phyloP scores from a whole-genome alignment of 92 coral and sea anemone species.

The Epizoanthus ramosus region DNA sequence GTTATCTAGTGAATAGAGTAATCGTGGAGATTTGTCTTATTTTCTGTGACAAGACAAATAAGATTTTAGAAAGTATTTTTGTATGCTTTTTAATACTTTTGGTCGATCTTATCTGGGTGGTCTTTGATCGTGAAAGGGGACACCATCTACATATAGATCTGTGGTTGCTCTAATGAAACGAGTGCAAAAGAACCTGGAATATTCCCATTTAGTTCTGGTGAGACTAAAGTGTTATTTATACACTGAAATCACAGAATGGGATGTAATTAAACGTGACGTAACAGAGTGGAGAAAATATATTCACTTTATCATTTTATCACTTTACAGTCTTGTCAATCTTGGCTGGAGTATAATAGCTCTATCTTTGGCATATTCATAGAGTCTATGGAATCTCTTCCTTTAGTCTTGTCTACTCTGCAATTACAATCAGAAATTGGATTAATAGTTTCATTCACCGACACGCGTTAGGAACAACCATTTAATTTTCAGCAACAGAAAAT shows the following conservation, averaged over 20 bases:
- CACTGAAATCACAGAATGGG: conserved; percentile 67
- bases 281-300: conserved; percentile 4
- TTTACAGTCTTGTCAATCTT: conserved; percentile 20
- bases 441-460: conserved; percentile 28
- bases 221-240: conserved; percentile 72
- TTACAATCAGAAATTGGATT: conserved; percentile 39
- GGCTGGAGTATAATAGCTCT: background rate
- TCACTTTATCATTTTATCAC: conserved; percentile 5
- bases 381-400: background rate
- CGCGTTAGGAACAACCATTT: conserved; percentile 53
- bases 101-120: background rate
- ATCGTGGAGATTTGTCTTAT: background rate
- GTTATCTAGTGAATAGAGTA: background rate
- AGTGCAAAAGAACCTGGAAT: conserved; percentile 55
- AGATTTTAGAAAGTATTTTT: background rate
- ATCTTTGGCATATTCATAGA: background rate
- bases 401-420: conserved; percentile 23
- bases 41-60: too few species aligned
- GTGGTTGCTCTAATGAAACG: conserved; percentile 43
- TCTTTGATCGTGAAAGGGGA: background rate
- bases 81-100: background rate
- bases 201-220: conserved; percentile 53
- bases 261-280: conserved; percentile 61
- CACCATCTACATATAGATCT: background rate
- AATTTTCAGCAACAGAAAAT: conserved; percentile 62